Evolutionary conservation across 2,888 invertebrate species (phyloP), one percentile per base, ranked within the genome.

Genomic region (Phragmatobia fuliginosa): DNA sequence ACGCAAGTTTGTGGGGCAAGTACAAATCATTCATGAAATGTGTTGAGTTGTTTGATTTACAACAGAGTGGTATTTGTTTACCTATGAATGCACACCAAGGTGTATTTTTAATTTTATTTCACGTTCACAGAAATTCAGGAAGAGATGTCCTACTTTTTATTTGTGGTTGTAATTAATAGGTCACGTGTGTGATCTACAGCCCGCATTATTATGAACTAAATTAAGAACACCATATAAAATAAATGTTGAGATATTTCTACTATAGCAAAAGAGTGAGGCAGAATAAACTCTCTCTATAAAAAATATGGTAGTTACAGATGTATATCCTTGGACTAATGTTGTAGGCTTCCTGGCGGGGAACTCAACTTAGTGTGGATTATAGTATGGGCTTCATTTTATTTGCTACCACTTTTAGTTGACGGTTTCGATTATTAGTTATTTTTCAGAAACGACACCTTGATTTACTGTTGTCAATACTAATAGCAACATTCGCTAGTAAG

Each of bases 1-100:
- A 85, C 77, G 66, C 66, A 76, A 77, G 83, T 79, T 85, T 88
- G 86, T 88, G 85, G 85, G 83, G 78, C 88, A 85, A 88, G 87
- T 89, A 91, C 91, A 91, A 91, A 91, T 91, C 91, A 90, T 90
- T 89, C 88, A 88, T 87, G 90, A 88, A 88, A 87, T 87, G 85
- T 88, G 86, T 87, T 86, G 86, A 84, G 81, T 78, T 82, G 77
- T 82, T 80, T 86, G 86, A 89, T 88, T 90, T 88, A 89, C 85
- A 85, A 80, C 80, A 72, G 72, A 76, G 71, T 73, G 78, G 74
- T 68, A 74, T 83, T 76, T 87, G 84, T 87, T 89, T 87, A 84
- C 81, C 72, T 66, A 61, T 85, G 21, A 83, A 85, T 84, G 81
- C 80, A 81, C 71, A 82, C 70, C 86, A 83, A 87, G 83, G 85